Percentiles rank a stretch among this genome's conserved stretches.
Conservation (phyloP, 1,140 invertebrate genomes). For the Gonioctena quinquepunctata region DNA sequence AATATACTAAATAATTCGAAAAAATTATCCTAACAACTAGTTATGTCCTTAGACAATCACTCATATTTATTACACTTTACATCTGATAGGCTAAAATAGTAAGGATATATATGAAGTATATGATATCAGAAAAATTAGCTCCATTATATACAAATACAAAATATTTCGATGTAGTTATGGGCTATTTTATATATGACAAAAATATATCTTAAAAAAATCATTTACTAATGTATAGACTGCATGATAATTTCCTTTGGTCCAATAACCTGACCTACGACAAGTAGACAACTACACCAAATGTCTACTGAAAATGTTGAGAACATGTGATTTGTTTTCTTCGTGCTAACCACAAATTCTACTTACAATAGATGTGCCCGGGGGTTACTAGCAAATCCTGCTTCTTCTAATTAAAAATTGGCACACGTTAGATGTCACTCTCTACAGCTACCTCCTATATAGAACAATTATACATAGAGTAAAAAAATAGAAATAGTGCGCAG, state of each 20-base stretch:
- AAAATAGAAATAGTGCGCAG: neutral
- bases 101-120: neutral
- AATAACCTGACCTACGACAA: slow-evolving; percentile 5
- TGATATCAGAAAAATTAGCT: slow-evolving; percentile 30
- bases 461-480: neutral
- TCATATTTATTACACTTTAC: neutral
- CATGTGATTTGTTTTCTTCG: neutral
- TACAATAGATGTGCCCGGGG: neutral
- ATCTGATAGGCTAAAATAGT: neutral
- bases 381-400: neutral
- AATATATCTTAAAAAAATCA: slow-evolving; percentile 5
- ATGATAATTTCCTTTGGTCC: slow-evolving; percentile 20
- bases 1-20: too few species aligned
- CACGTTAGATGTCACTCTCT: neutral
- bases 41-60: neutral
- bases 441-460: neutral
- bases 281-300: neutral
- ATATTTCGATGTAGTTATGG: slow-evolving; percentile 13
- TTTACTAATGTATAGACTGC: neutral
- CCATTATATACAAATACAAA: slow-evolving; percentile 28
- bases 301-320: neutral
- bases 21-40: too few species aligned
- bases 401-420: neutral
- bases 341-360: neutral
- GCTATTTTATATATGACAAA: slow-evolving; percentile 17